Evolutionary conservation across 2,797 vertebrate species (phyloP).

Genomic region (Darevskia nairensis): DNA sequence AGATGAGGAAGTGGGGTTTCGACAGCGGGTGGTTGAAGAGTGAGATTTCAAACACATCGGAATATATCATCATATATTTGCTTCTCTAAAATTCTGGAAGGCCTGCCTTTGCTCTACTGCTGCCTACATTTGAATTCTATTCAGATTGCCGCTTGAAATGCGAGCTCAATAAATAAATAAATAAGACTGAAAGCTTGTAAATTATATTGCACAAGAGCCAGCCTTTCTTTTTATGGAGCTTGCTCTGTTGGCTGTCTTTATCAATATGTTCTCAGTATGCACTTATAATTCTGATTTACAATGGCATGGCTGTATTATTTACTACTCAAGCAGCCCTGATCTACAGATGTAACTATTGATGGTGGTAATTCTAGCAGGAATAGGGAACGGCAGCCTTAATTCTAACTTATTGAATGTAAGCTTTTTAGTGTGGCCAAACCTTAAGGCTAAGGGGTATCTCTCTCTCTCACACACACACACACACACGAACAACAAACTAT

Average conservation of each 20-base stretch:
- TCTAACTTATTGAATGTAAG: no score
- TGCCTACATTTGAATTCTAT: background rate
- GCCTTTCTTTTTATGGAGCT: background rate
- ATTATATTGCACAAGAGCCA: background rate
- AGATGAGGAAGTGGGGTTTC: no score
- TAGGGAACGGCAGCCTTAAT: no score
- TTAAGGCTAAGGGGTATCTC: no score
- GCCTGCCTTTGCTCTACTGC: background rate
- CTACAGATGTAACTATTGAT: background rate
- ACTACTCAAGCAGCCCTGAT: background rate
- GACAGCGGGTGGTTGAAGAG: no score
- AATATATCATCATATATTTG: no score
- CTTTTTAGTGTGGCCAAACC: no score
- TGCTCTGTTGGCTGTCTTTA: background rate
- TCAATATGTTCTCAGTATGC: background rate
- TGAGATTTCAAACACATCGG: no score
- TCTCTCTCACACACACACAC: no score
- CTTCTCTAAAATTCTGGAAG: background rate
- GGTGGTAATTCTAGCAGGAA: no score
- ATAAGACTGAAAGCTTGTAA: background rate
- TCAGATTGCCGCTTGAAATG: background rate
- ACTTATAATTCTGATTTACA: background rate
- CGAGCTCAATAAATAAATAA: background rate
- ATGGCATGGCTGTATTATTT: fast-evolving
- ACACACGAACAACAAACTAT: no score